A percentile compares a stretch with the other conserved stretches of the same genome.
Conservation (phyloP, 2,113 vertebrate species). For the Cyprinodon tularosa region DNA sequence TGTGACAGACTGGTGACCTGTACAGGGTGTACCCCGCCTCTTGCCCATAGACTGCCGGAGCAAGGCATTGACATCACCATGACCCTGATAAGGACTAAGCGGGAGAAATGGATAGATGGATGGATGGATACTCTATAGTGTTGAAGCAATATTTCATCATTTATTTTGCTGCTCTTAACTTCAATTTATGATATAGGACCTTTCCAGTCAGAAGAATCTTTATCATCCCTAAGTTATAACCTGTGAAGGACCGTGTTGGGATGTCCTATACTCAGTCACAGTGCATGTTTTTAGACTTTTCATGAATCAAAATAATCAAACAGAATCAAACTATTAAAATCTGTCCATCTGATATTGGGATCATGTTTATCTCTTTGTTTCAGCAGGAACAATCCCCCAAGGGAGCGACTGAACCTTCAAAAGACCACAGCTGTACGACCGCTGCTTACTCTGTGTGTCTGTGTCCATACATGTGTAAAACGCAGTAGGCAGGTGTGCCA, state of each 20-base stretch:
- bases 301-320: not conserved
- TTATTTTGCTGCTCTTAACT: too few species aligned
- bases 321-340: not conserved
- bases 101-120: too few species aligned
- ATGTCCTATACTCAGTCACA: not conserved
- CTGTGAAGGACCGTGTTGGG: not conserved
- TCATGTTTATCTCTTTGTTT: constrained; percentile 37
- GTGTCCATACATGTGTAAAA: constrained; percentile 46
- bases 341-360: not conserved
- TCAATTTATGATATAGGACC: too few species aligned
- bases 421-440: constrained; percentile 62
- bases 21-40: too few species aligned
- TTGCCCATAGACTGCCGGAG: too few species aligned
- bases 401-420: constrained; percentile 39
- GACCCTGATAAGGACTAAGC: too few species aligned
- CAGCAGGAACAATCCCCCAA: constrained; percentile 36
- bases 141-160: too few species aligned
- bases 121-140: too few species aligned
- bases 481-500: constrained; percentile 65
- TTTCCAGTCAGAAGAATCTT: not conserved
- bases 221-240: not conserved
- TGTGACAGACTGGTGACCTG: too few species aligned
- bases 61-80: too few species aligned
- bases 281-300: too few species aligned
- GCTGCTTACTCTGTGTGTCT: constrained; percentile 36